Evolutionary conservation across 64 coral and sea anemone species (phyloP).

Genomic region (Catalaphyllia jardinei): DNA sequence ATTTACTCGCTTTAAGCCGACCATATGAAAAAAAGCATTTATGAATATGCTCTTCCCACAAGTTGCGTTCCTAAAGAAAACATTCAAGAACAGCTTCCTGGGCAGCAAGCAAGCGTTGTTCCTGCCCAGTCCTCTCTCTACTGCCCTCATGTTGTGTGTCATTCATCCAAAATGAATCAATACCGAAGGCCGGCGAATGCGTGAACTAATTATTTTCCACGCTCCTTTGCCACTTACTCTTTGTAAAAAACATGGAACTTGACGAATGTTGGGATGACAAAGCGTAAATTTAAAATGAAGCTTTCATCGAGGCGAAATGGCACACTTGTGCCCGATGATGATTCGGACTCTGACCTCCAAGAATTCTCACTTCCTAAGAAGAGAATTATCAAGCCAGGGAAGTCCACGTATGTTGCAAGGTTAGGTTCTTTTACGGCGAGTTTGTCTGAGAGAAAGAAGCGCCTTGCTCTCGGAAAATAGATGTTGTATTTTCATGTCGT

Average conservation of each 20-base stretch:
- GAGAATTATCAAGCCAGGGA: slow-evolving; percentile 70
- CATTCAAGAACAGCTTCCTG: no score
- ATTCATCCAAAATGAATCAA: neutral
- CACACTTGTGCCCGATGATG: slow-evolving; percentile 60
- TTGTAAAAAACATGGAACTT: neutral
- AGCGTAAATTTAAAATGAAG: slow-evolving; percentile 67
- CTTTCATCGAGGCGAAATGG: slow-evolving; percentile 66
- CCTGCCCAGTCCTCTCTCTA: neutral
- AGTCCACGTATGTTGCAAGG: slow-evolving; percentile 64
- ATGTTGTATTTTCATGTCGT: neutral
- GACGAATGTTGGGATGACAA: neutral
- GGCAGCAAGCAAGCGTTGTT: neutral
- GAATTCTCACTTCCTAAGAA: slow-evolving; percentile 75
- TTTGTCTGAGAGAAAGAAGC: neutral
- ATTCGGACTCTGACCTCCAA: slow-evolving; percentile 68
- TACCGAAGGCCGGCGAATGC: neutral
- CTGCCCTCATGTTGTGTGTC: neutral
- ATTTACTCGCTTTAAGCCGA: no score
- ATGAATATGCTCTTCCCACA: no score
- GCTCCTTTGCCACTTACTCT: neutral
- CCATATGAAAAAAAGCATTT: no score
- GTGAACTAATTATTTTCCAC: neutral
- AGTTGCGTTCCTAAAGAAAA: no score
- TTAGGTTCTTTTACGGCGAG: slow-evolving; percentile 4
- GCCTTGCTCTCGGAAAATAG: neutral